phyloP scores from a whole-genome alignment of 1,140 invertebrate species.

The Pantala flavescens region DNA sequence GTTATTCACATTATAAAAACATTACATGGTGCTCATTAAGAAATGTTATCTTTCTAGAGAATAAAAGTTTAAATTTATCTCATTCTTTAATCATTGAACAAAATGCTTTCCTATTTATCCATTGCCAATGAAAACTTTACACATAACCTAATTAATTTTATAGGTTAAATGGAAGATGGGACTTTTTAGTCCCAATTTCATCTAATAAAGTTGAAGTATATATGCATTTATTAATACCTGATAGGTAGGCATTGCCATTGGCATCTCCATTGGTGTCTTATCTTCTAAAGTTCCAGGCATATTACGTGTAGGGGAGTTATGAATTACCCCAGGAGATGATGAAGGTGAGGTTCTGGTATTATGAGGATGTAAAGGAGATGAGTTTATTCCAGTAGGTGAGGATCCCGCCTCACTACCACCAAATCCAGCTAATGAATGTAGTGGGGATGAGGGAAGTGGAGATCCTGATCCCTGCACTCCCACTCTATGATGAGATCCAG shows the following conservation, averaged over 20 bases:
- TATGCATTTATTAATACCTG: background rate
- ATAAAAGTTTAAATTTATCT: too few species aligned
- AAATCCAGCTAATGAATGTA: background rate
- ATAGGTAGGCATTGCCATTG: background rate
- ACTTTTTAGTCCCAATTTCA: too few species aligned
- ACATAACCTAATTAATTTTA: too few species aligned
- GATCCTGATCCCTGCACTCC: background rate
- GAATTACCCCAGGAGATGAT: background rate
- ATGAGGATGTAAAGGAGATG: background rate
- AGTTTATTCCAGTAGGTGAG: background rate
- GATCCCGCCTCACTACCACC: background rate
- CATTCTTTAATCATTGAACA: too few species aligned
- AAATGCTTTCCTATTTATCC: too few species aligned
- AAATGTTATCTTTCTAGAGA: too few species aligned
- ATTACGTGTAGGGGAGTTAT: background rate
- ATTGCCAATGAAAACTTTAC: too few species aligned
- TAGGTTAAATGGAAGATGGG: too few species aligned
- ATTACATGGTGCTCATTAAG: too few species aligned
- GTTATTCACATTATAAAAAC: too few species aligned
- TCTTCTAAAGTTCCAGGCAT: background rate
- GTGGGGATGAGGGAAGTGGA: background rate
- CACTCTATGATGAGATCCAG: background rate
- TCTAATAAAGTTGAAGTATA: too few species aligned
- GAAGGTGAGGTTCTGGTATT: background rate
- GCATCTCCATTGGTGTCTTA: background rate